phyloP scores from a whole-genome alignment of 1,140 invertebrate genomes.

The Nasonia longicornis region DNA sequence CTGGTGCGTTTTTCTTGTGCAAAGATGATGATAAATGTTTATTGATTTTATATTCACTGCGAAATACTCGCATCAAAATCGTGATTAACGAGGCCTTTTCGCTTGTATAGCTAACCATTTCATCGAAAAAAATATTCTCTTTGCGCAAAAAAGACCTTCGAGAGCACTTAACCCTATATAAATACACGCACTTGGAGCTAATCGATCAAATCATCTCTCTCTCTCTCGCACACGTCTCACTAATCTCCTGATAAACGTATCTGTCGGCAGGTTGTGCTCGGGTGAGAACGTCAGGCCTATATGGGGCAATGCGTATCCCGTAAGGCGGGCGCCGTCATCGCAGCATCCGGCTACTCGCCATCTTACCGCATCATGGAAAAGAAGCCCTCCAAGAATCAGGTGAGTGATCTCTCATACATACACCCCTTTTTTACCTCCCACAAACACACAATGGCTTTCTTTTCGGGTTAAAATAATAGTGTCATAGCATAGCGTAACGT shows the following conservation, averaged over 20 bases:
- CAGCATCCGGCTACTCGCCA: slow-evolving; percentile 67
- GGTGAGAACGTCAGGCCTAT: slow-evolving; percentile 64
- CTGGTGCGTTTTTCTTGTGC: neutral
- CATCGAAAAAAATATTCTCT: neutral
- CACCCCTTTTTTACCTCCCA: neutral
- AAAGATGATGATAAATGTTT: neutral
- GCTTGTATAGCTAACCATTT: no score
- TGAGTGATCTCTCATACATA: slow-evolving; percentile 47
- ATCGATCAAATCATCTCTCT: neutral
- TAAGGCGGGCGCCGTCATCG: slow-evolving; percentile 69
- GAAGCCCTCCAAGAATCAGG: slow-evolving; percentile 65
- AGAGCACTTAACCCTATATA: neutral
- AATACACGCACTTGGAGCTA: neutral
- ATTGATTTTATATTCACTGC: no score
- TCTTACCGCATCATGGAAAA: slow-evolving; percentile 69
- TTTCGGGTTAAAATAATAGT: neutral
- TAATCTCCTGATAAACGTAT: neutral
- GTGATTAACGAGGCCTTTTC: no score
- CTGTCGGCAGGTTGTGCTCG: slow-evolving; percentile 56
- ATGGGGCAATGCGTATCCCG: slow-evolving; percentile 71
- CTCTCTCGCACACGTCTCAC: no score
- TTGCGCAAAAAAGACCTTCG: neutral
- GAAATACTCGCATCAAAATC: no score
- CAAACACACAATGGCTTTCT: slow-evolving; percentile 11
- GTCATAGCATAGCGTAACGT: neutral